phyloP scores from a whole-genome alignment of 2,888 invertebrate genomes.

The Mechanitis mazaeus region DNA sequence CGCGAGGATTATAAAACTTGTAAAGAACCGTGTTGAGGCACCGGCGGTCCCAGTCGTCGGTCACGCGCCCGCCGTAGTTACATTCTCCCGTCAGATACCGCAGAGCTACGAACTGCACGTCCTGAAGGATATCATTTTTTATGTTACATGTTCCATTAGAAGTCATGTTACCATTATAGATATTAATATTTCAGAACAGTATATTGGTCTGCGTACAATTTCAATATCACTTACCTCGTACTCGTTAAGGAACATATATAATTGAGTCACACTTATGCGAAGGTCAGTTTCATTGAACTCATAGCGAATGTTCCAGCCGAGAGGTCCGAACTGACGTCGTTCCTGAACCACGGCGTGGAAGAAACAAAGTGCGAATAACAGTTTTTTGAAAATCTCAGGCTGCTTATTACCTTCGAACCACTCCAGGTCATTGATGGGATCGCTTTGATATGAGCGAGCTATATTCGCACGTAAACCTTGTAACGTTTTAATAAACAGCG shows the following conservation, averaged over 20 bases:
- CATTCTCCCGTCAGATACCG: slow-evolving; percentile 95
- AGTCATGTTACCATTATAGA: not conserved
- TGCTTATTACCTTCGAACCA: slow-evolving; percentile 92
- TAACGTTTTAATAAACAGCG: not conserved
- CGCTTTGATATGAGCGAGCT: slow-evolving; percentile 87
- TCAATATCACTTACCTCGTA: slow-evolving; percentile 74
- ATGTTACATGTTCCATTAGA: not conserved
- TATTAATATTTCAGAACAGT: not conserved
- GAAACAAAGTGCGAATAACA: slow-evolving; percentile 92
- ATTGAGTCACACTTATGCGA: slow-evolving; percentile 90
- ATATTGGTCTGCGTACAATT: not conserved
- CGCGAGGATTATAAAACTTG: slow-evolving; percentile 85
- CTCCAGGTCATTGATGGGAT: slow-evolving; percentile 90
- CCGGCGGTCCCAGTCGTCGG: slow-evolving; percentile 96
- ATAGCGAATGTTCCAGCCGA: slow-evolving; percentile 97
- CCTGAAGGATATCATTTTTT: slow-evolving; percentile 50
- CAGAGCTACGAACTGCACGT: slow-evolving; percentile 90
- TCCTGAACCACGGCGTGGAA: slow-evolving; percentile 96
- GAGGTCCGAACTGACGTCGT: slow-evolving; percentile 91
- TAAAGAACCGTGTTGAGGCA: slow-evolving; percentile 87
- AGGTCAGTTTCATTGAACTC: slow-evolving; percentile 98
- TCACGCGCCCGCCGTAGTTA: slow-evolving; percentile 97
- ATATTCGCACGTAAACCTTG: slow-evolving; percentile 86
- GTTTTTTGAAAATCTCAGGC: slow-evolving; percentile 85
- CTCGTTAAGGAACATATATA: slow-evolving; percentile 90